Base-by-base conservation (phyloP, 2,113 vertebrate genomes). In the Mellivora capensis region DNA sequence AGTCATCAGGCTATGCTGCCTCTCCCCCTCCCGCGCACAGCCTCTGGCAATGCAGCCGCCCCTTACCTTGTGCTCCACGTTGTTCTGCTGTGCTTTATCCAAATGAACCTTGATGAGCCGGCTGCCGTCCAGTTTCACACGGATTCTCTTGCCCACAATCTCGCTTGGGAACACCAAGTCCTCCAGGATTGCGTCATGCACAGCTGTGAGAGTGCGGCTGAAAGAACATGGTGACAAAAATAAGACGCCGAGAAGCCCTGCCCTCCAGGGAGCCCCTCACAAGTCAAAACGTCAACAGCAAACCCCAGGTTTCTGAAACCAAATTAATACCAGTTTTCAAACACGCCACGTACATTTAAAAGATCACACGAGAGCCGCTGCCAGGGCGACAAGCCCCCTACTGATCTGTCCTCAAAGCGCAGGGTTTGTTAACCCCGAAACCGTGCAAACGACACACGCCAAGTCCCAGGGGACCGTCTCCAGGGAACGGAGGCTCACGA, bases 61-160 rank as follows among this genome's bases (percentile, higher is more conserved):
- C 31, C 93, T 98, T 95, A 99, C 99, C 99, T 99, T 99, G 99
- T 99, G 99, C 98, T 99, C 99, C 88, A 99, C 99, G 52, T 99
- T 99, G 99, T 99, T 99, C 98, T 99, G 99, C 98, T 99, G 99
- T 21, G 99, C 99, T 98, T 99, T 99, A 98, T 99, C 99, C 98
- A 99, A 98, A 42, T 99, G 99, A 80, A 99, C 99, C 99, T 99
- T 99, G 98, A 99, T 99, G 98, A 99, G 99, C 94, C 99, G 98
- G 98, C 99, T 99, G 99, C 99, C 99, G 4, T 99, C 99, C 98
- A 99, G 98, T 91, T 99, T 99, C 88, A 99, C 99, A 0, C 99
- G 98, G 98, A 99, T 99, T 98, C 99, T 99, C 98, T 99, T 99
- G 86, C 99, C 99, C 98, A 99, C 99, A 5, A 99, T 99, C 99